phyloP scores from a whole-genome alignment of 2,888 invertebrate genomes.

The Phrixothrix hirtus region DNA sequence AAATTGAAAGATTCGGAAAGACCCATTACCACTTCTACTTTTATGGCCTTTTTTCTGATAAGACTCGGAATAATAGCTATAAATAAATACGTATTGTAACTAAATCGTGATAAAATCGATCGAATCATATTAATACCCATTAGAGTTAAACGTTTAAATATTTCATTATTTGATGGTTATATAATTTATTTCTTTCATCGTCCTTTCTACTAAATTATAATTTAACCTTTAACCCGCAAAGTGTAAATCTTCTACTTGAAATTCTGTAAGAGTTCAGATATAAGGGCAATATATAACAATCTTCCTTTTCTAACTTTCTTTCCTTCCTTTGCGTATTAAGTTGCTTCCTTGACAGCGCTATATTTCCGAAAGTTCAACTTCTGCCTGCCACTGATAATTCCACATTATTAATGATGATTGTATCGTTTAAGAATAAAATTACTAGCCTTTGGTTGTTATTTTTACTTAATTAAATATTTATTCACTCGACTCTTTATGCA shows the following conservation, averaged over 20 bases:
- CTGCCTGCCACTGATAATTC: conserved; percentile 35
- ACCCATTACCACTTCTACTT: conserved; percentile 32
- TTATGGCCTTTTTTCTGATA: conserved; percentile 24
- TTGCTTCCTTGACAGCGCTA: conserved; percentile 31
- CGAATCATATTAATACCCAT: no score
- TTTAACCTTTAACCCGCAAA: conserved; percentile 16
- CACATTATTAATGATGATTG: conserved; percentile 41
- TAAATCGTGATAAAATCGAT: conserved; percentile 11
- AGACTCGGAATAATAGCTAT: conserved; percentile 25
- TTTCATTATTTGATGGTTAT: no score
- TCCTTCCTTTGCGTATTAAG: conserved; percentile 29
- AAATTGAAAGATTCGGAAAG: conserved; percentile 47
- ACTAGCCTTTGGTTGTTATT: conserved; percentile 26
- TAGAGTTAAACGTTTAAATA: no score
- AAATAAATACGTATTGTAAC: conserved; percentile 26
- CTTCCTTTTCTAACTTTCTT: conserved; percentile 29
- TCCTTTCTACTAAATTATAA: neutral
- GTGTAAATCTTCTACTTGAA: conserved; percentile 39
- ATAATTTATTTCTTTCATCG: no score
- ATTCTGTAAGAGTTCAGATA: conserved; percentile 40
- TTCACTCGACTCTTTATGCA: no score
- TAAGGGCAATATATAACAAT: conserved; percentile 40
- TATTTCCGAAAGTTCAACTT: conserved; percentile 30
- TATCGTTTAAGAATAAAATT: conserved; percentile 30
- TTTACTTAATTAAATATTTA: neutral